Evolutionary conservation across 1,140 invertebrate genomes (phyloP), one percentile per base, ranked within the genome.

Genomic region (Nixonia krombeini): DNA sequence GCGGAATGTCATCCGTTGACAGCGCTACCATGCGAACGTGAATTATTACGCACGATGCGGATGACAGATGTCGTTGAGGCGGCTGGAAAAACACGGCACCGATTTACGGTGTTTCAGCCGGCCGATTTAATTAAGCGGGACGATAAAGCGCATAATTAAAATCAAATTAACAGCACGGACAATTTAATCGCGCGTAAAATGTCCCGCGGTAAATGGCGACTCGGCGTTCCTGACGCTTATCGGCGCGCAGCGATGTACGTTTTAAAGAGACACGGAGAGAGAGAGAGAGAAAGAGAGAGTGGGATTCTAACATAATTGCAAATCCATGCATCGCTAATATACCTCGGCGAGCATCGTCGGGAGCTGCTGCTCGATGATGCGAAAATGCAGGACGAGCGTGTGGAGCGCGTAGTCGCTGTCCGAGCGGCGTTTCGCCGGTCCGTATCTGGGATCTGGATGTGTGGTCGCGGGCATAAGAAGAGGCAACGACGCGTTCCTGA

Each of bases 381-480:
- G 29, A 33, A 47, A 47, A 33, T 47, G 33, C 31, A 35, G 28
- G 15, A 35, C 16, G 28, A 33, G 28, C 10, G 10, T 15, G 28
- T 26, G 44, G 26, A 26, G 17, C 31, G 26, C 44, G 25, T 47
- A 13, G 29, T 35, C 18, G 28, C 31, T 12, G 15, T 45, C 31
- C 56, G 29, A 21, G 16, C 37, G 46, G 49, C 37, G 55, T 59
- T 44, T 44, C 40, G 18, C 51, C 16, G 29, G 50, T 35, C 42
- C 73, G 68, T 76, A 78, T 77, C 74, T 75, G 71, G 55, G 46
- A 78, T 74, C 73, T 72, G 71, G 70, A 73, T 72, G 68, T 66
- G 75, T 70, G 74, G 72, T 70, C 67, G 65, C 68, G 49, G 55
- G 56, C 45, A 46, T 42, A 55, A 42, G 55, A 67, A 40, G 37